These are phyloP conservation scores for Halichoerus grypus DNA, from an alignment of 2,113 vertebrate genomes.

Conservation along the genomic window DNA sequence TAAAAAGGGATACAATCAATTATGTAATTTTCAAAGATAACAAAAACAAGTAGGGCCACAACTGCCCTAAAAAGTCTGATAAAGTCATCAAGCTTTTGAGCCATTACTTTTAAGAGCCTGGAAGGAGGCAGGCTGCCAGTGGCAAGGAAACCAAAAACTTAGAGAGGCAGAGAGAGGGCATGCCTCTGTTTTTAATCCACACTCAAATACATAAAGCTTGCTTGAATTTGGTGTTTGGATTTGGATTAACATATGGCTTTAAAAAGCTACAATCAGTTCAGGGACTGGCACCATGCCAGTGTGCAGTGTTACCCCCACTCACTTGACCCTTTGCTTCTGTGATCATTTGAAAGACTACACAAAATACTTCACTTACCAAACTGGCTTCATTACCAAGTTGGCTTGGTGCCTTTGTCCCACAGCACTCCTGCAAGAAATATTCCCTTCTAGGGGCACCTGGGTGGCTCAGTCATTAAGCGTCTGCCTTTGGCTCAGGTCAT, in stretches of 20 bases:
- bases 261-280: conserved; percentile 35
- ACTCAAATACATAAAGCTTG: neutral
- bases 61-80: conserved; percentile 15
- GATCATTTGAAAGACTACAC: conserved; percentile 43
- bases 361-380: conserved; percentile 50
- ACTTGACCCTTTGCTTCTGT: neutral
- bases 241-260: conserved; percentile 65
- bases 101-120: conserved; percentile 33
- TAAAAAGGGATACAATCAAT: neutral
- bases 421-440: neutral
- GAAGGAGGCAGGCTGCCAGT: conserved; percentile 35
- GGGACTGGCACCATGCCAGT: neutral
- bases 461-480: too few relatives aligned
- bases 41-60: conserved; percentile 37
- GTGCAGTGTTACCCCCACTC: neutral
- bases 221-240: conserved; percentile 59
- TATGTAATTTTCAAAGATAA: conserved; percentile 27
- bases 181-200: conserved; percentile 38
- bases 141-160: neutral
- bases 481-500: too few relatives aligned
- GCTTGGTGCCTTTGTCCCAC: neutral
- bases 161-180: conserved; percentile 1
- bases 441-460: neutral
- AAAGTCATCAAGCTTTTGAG: conserved; percentile 51
- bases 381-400: conserved; percentile 32